Percentiles rank a stretch among this genome's conserved stretches.
phyloP scores from a whole-genome alignment of 1,140 invertebrate genomes.

The Kradibia gibbosae region DNA sequence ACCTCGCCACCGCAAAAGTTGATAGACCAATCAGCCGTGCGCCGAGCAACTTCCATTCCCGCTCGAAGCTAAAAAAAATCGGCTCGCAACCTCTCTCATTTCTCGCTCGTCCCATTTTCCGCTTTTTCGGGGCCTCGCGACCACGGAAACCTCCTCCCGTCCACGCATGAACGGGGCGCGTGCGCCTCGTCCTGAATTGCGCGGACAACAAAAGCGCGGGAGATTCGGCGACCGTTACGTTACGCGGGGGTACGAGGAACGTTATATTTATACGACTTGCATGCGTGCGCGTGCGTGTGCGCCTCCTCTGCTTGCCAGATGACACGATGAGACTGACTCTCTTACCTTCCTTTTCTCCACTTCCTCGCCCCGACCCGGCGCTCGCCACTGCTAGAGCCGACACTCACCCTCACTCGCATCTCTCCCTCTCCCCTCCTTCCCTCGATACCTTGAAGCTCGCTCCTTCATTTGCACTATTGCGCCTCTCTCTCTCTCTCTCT shows the following conservation, averaged over 20 bases:
- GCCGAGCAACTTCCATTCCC: no score
- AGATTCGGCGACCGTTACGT: constrained; percentile 35
- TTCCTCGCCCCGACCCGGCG: not conserved
- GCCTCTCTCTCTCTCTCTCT: not conserved
- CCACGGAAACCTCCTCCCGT: constrained; percentile 46
- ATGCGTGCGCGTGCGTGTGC: not conserved
- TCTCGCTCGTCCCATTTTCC: constrained; percentile 49
- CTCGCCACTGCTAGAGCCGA: no score
- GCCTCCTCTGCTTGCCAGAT: constrained; percentile 45
- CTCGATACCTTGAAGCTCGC: no score
- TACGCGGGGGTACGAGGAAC: constrained; percentile 15
- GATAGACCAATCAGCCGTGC: no score
- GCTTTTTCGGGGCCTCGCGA: no score
- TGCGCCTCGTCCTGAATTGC: not conserved
- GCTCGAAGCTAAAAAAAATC: no score
- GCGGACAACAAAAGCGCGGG: constrained; percentile 43
- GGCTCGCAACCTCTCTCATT: no score
- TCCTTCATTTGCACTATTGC: no score
- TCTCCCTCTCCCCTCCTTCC: not conserved
- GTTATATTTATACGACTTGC: constrained; percentile 33
- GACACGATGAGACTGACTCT: constrained; percentile 47
- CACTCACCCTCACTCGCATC: not conserved
- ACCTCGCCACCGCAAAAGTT: no score
- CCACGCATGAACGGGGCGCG: no score
- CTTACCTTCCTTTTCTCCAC: constrained; percentile 11